Evolutionary conservation across 2,113 vertebrate species (phyloP).

Genomic region (Oreochromis aureus): DNA sequence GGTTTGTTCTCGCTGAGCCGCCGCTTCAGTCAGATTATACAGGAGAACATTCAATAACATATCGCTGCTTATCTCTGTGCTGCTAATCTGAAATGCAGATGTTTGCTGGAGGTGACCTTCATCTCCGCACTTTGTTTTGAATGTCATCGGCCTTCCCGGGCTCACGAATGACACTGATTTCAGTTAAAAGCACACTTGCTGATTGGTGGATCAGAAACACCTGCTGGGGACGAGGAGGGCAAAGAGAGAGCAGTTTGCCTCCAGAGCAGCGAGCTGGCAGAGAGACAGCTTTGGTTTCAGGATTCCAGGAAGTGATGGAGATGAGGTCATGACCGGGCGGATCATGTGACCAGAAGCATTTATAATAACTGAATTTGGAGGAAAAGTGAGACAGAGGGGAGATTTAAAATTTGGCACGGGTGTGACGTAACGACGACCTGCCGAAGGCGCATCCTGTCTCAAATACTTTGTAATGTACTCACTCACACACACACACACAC

Average conservation of each 20-base stretch:
- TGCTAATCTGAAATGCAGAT: background rate
- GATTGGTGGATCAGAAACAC: background rate
- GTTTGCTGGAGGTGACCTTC: background rate
- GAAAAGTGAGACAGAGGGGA: background rate
- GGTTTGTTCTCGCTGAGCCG: rapidly evolving
- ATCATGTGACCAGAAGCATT: background rate
- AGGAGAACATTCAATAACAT: background rate
- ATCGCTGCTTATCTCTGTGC: background rate
- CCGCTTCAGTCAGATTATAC: background rate
- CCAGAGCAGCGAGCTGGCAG: background rate
- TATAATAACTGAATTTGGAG: background rate
- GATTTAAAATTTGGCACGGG: background rate
- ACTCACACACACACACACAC: background rate
- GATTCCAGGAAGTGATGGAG: background rate
- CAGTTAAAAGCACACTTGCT: background rate
- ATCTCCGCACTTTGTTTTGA: background rate
- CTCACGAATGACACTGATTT: rapidly evolving
- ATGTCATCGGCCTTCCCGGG: rapidly evolving
- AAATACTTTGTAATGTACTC: background rate
- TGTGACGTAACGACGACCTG: background rate
- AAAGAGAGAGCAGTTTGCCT: background rate
- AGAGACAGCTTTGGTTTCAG: rapidly evolving
- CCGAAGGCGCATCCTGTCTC: background rate
- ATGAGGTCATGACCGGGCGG: background rate
- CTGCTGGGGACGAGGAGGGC: background rate